phyloP scores from a whole-genome alignment of 2,888 invertebrate genomes.

The Napeogenes sylphis region DNA sequence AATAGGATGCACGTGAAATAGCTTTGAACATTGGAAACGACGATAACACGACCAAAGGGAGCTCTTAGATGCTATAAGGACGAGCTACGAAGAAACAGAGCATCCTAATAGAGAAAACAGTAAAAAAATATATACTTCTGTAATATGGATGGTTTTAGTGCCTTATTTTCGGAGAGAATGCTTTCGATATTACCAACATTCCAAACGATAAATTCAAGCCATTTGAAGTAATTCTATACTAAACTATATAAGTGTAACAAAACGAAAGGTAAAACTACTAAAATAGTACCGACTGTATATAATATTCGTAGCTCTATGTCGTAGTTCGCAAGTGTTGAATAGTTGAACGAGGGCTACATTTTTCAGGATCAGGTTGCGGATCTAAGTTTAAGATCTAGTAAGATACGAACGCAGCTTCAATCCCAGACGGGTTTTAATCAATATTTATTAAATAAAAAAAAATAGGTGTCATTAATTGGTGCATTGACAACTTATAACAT shows the following conservation, averaged over 20 bases:
- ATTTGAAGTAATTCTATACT: too few species aligned
- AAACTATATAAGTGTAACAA: too few species aligned
- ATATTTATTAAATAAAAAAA: slow-evolving; percentile 19
- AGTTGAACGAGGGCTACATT: slow-evolving; percentile 6
- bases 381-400: slow-evolving; percentile 17
- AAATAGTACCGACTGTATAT: neutral
- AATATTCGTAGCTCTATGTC: slow-evolving; percentile 2
- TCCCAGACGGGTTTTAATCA: slow-evolving; percentile 18
- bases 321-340: neutral
- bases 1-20: slow-evolving; percentile 29
- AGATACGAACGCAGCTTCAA: slow-evolving; percentile 15
- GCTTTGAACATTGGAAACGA: slow-evolving; percentile 29
- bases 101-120: neutral
- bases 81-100: slow-evolving; percentile 13
- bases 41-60: slow-evolving; percentile 31
- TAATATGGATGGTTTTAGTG: too few species aligned
- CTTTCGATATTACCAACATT: too few species aligned
- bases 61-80: slow-evolving; percentile 23
- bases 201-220: too few species aligned
- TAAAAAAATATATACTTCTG: neutral
- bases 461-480: neutral
- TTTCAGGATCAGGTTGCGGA: slow-evolving; percentile 11
- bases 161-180: too few species aligned
- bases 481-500: too few species aligned
- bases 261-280: neutral